These are phyloP conservation scores for Chionis minor DNA, from an alignment of 2,113 vertebrate species.

Conservation along the genomic window DNA sequence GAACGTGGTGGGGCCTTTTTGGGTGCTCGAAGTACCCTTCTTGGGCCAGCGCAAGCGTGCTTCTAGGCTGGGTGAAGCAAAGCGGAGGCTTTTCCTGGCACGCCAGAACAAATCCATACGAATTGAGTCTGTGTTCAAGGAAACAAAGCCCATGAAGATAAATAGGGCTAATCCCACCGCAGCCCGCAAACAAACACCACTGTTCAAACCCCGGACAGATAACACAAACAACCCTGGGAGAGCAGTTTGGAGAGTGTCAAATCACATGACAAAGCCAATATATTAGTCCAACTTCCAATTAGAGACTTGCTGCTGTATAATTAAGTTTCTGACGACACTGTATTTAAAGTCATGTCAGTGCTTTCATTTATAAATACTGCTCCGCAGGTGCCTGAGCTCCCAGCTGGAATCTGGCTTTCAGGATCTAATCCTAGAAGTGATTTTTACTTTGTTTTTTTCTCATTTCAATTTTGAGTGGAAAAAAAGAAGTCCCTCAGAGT, in stretches of 20 bases:
- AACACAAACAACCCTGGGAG: constrained; percentile 28
- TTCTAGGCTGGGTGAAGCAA: background rate
- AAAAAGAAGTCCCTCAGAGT: background rate
- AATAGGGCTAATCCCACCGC: constrained; percentile 11
- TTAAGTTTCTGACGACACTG: constrained; percentile 43
- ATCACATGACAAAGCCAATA: constrained; percentile 11
- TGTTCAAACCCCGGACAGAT: constrained; percentile 20
- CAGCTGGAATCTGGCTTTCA: constrained; percentile 22
- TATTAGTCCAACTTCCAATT: constrained; percentile 44
- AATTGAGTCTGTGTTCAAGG: background rate
- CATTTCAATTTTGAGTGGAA: background rate
- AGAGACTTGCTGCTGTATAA: constrained; percentile 47
- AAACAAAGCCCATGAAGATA: constrained; percentile 23
- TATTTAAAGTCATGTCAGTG: constrained; percentile 42
- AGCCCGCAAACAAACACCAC: constrained; percentile 33
- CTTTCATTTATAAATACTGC: constrained; percentile 46
- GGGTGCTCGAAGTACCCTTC: background rate
- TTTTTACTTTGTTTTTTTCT: background rate
- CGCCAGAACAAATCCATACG: background rate
- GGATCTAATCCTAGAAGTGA: constrained; percentile 3
- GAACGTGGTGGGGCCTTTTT: background rate
- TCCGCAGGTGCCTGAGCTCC: constrained; percentile 32
- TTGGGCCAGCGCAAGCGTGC: background rate
- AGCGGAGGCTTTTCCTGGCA: background rate
- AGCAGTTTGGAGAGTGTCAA: background rate